Percentiles rank a stretch among this genome's conserved stretches.
These are phyloP conservation scores for Zophobas morio DNA, from an alignment of 1,140 invertebrate genomes.

Conservation along the genomic window DNA sequence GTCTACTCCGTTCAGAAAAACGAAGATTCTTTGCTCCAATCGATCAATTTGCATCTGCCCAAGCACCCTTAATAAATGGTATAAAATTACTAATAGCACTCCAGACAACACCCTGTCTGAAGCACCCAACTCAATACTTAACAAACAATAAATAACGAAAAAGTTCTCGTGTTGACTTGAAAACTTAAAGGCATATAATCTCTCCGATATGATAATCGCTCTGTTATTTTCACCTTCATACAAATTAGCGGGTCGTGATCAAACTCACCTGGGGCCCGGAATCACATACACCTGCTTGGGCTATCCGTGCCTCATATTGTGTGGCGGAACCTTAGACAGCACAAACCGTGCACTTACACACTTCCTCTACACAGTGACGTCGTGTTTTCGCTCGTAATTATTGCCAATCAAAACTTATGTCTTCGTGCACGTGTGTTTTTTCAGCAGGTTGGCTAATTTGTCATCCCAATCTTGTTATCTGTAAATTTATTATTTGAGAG, in stretches of 20 bases:
- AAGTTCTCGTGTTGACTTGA: constrained; percentile 62
- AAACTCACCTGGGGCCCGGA: constrained; percentile 53
- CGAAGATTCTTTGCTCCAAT: neutral
- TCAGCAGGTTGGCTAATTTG: constrained; percentile 2
- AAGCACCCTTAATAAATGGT: constrained; percentile 21
- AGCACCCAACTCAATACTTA: constrained; percentile 18
- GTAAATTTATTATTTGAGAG: constrained; percentile 30
- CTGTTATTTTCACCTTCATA: constrained; percentile 65
- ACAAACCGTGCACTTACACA: constrained; percentile 23
- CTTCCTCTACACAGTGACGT: constrained; percentile 34
- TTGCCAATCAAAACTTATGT: constrained; percentile 26
- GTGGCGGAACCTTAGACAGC: constrained; percentile 32
- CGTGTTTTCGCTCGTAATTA: constrained; percentile 5
- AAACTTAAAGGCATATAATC: constrained; percentile 59
- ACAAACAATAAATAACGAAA: constrained; percentile 59
- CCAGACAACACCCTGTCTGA: constrained; percentile 7
- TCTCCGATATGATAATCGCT: constrained; percentile 63
- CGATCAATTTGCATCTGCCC: constrained; percentile 27
- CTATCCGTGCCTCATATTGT: constrained; percentile 24
- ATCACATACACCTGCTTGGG: constrained; percentile 56
- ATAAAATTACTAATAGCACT: constrained; percentile 46
- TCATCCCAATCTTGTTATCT: constrained; percentile 14
- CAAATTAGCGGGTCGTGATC: constrained; percentile 63
- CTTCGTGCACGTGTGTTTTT: constrained; percentile 15
- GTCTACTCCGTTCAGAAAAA: too few relatives aligned